Base-by-base conservation (phyloP, 64 coral and sea anemone species). In the Actinia equina region DNA sequence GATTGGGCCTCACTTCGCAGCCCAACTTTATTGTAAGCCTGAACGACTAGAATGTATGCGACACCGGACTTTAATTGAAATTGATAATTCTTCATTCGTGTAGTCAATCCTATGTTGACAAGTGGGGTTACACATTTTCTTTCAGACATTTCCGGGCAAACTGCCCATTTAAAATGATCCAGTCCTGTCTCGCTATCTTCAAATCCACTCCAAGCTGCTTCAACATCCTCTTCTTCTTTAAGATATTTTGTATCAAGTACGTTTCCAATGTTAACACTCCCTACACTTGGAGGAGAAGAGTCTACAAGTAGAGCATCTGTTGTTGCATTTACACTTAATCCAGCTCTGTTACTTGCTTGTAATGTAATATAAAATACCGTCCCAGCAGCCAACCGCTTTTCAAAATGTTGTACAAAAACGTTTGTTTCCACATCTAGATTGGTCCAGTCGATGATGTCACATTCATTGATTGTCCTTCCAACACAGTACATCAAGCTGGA, bases 261-360 rank as follows among this genome's bases (percentile, higher is more conserved):
- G 53, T 87, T 84, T 16, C 79, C 88, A 17, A 95, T 74, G 25
- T 69, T 60, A n/a, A 95, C 82, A 18, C 60, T n/a, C 22, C 89
- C 89, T n/a, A 59, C 43, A 41, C 25, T 83, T 6, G 94, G 94
- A 57, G 86, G 45, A 13, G 94, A 63, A 58, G 55, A 93, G 55
- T 98, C 96, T 18, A 98, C 55, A 3, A 98, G 30, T 27, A 98
- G 94, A 23, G 93, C 96, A 93, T 93, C 93, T 0, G 96, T 88
- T 1, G 80, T 88, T 4, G 88, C 85, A 23, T 93, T 99, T 62
- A 79, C 89, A 54, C 65, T 86, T 19, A 99, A 61, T 11, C 85
- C 91, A 19, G 97, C 97, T 7, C 93, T 91, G 86, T 99, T 99
- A 52, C 61, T 77, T 11, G 89, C 85, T 57, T 84, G 46, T 51